phyloP scores from a whole-genome alignment of 2,797 vertebrate genomes.

The Melanotaenia parkinsoni region DNA sequence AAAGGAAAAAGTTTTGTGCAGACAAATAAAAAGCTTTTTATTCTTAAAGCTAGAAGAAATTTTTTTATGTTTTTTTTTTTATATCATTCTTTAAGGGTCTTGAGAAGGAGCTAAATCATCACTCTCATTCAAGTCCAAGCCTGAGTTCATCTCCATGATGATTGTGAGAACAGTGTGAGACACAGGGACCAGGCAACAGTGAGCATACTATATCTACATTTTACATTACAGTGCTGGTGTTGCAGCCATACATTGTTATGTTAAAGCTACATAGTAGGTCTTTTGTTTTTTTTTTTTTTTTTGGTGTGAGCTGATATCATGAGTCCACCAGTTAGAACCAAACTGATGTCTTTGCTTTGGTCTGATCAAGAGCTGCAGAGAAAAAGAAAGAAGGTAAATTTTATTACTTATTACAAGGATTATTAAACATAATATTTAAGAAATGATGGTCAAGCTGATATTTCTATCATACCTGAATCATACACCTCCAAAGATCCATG shows the following conservation, averaged over 20 bases:
- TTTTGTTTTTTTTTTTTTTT: constrained; percentile 15
- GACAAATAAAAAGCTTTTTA: constrained; percentile 56
- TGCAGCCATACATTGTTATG: constrained; percentile 43
- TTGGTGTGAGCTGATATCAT: constrained; percentile 53
- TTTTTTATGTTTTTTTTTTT: constrained; percentile 16
- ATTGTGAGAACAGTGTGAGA: constrained; percentile 60
- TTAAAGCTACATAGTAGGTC: constrained; percentile 42
- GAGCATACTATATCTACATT: constrained; percentile 53
- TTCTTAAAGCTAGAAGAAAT: constrained; percentile 66
- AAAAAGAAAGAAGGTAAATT: constrained; percentile 35
- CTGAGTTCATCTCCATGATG: constrained; percentile 63
- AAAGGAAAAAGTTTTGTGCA: constrained; percentile 65
- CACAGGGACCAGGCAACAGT: constrained; percentile 49
- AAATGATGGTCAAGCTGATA: not conserved
- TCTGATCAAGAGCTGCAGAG: constrained; percentile 88
- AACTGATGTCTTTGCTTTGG: constrained; percentile 90
- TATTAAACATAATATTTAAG: not conserved
- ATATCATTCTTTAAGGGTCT: constrained; percentile 38
- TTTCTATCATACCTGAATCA: constrained; percentile 85
- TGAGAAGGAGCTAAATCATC: constrained; percentile 58
- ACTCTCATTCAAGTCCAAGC: constrained; percentile 61
- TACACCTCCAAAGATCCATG: constrained; percentile 94
- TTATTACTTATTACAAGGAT: not conserved
- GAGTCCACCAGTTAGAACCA: constrained; percentile 88
- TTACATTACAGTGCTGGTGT: constrained; percentile 70